Base-by-base conservation (phyloP, 1,140 invertebrate species). In the Aradophagus sp. region DNA sequence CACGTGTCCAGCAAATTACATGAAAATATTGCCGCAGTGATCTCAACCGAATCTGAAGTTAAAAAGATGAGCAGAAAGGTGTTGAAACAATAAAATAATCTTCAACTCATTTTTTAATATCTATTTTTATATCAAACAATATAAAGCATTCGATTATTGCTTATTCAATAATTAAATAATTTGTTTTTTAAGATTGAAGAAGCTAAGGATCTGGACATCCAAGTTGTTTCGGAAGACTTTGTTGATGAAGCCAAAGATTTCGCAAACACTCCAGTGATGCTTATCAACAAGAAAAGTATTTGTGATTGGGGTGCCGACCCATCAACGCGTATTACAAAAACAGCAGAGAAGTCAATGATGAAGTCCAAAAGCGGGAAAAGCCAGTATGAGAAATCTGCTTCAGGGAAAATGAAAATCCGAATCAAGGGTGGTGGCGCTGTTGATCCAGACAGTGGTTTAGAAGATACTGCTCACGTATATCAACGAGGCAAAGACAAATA, bases 381-480 rank as follows among this genome's bases (percentile, higher is more conserved):
- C 77, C 87, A 87, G 19, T 93, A 89, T 74, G 88, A 88, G 15
- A 75, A 75, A 20, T 91, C 89, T 0, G 75, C 82, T 23, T 90
- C 90, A 6, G 89, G 87, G 14, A 89, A 88, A 59, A 87, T 93
- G 35, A 97, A 92, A 69, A 78, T 97, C 47, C 92, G 90, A 69
- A 82, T 98, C 7, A 96, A 97, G 87, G 93, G 90, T 45, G 96
- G 95, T 1, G 90, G 91, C 8, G 94, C 95, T 4, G 92, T 95
- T 1, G 97, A 99, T 86, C 95, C 96, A 0, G 95, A 95, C 16
- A 95, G 93, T 42, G 92, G 90, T 0, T 76, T 98, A 10, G 91
- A 91, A 62, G 89, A 95, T 72, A 81, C 83, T 2, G 92, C 94
- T 0, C 96, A 98, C 86, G 93, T 99, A 5, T 93, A 94, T 78